A percentile compares a stretch with the other conserved stretches of the same genome.
These are phyloP conservation scores for Menura novaehollandiae DNA, from an alignment of 2,113 vertebrate genomes.

Conservation along the genomic window DNA sequence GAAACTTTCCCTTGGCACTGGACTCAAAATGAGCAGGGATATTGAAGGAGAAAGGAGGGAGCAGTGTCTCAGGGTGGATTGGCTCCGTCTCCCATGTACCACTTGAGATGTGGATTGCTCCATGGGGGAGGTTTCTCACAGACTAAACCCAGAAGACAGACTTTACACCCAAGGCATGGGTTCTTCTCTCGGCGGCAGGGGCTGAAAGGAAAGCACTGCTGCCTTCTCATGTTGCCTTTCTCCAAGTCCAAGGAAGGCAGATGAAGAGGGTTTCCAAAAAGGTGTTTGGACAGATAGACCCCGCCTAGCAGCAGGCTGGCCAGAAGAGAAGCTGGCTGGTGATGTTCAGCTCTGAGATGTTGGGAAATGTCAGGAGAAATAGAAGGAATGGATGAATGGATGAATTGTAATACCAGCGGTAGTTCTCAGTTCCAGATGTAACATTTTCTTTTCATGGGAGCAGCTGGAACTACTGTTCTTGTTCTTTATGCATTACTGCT, in stretches of 20 bases:
- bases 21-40: neutral
- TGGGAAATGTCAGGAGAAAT: neutral
- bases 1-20: neutral
- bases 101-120: neutral
- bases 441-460: neutral
- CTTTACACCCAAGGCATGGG: neutral
- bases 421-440: neutral
- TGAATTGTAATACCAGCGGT: neutral
- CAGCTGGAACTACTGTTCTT: neutral
- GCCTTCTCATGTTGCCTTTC: neutral
- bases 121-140: neutral
- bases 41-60: neutral
- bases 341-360: neutral
- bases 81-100: neutral
- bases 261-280: neutral
- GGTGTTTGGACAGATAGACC: neutral
- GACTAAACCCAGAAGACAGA: neutral
- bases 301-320: neutral
- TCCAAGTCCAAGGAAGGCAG: neutral
- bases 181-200: neutral
- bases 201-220: neutral
- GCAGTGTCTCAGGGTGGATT: neutral
- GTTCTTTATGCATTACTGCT: neutral
- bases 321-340: neutral
- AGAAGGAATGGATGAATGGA: neutral